phyloP scores from a whole-genome alignment of 2,113 vertebrate genomes.

The Gasterosteus aculeatus region DNA sequence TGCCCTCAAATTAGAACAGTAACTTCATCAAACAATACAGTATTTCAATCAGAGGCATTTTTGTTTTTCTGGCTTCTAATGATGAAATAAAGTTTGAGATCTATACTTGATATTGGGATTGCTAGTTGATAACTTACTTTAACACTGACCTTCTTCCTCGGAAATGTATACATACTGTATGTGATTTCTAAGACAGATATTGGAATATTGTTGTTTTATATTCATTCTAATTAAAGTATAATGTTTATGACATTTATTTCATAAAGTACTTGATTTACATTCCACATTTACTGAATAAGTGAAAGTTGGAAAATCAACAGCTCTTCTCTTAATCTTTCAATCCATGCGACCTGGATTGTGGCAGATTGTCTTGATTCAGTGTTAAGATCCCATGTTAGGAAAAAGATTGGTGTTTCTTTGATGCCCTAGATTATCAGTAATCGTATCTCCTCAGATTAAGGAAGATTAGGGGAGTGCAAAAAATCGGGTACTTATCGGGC shows the following conservation, averaged over 20 bases:
- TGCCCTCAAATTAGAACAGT: background rate
- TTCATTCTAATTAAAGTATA: background rate
- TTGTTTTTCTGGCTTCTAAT: conserved; percentile 10
- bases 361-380: conserved; percentile 75
- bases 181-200: background rate
- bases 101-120: background rate
- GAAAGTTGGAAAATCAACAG: conserved; percentile 48
- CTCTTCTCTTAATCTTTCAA: conserved; percentile 45
- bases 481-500: conserved; percentile 61
- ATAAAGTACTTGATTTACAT: background rate
- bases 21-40: conserved; percentile 1
- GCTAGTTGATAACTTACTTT: background rate
- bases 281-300: background rate
- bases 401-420: conserved; percentile 75
- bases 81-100: conserved; percentile 15
- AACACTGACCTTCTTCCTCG: background rate
- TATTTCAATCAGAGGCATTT: background rate
- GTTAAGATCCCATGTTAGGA: conserved; percentile 79
- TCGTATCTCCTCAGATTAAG: conserved; percentile 69
- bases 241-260: background rate
- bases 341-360: conserved; percentile 70
- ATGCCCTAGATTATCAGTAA: conserved; percentile 74
- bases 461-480: conserved; percentile 60
- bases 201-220: background rate
- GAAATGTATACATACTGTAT: background rate